Evolutionary conservation across 2,797 vertebrate species (phyloP).

Genomic region (Ibycter americanus): DNA sequence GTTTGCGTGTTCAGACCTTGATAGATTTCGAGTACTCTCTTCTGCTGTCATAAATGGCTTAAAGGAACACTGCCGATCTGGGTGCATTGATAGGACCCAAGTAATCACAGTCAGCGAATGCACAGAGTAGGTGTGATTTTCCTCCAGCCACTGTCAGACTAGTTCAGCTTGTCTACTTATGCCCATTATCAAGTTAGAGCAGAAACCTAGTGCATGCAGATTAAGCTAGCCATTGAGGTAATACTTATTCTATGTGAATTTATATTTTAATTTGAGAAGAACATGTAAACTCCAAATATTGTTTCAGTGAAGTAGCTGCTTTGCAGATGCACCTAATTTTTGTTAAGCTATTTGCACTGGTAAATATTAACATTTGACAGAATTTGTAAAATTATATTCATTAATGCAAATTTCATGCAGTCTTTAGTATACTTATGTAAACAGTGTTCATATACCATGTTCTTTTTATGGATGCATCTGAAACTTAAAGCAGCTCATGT

Average conservation of each 20-base stretch:
- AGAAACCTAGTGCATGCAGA: background rate
- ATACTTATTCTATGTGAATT: background rate
- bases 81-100: background rate
- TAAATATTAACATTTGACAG: conserved; percentile 38
- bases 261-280: background rate
- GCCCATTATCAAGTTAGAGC: background rate
- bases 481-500: background rate
- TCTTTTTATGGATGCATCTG: background rate
- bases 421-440: conserved; percentile 26
- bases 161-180: background rate
- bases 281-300: background rate
- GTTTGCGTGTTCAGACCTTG: background rate
- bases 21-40: background rate
- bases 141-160: background rate
- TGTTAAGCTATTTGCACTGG: background rate
- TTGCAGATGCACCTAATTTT: background rate
- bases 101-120: background rate
- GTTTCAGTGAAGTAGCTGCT: background rate
- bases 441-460: background rate
- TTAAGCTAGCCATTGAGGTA: background rate
- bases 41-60: background rate
- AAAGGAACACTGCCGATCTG: background rate
- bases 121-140: background rate
- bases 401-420: conserved; percentile 25
- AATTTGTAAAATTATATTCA: conserved; percentile 30